Conservation (phyloP, 2,113 vertebrate genomes). For the Cyanoderma ruficeps region DNA sequence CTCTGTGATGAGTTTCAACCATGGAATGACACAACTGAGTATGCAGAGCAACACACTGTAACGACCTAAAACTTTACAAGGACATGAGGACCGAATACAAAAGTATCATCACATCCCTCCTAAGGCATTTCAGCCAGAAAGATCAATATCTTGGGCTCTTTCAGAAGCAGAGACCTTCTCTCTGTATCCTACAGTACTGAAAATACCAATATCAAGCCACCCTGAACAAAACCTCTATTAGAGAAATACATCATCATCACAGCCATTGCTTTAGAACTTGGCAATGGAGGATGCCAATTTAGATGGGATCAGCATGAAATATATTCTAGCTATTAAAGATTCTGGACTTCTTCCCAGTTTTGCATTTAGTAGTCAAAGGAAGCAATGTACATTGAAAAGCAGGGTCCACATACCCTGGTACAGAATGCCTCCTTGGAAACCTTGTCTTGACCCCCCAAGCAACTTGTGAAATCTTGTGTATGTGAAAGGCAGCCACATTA, state of each 20-base stretch:
- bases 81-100: not conserved
- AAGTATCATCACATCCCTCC: not conserved
- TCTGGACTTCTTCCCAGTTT: constrained; percentile 31
- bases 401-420: not conserved
- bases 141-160: not conserved
- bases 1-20: not conserved
- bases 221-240: constrained; percentile 10
- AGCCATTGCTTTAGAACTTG: not conserved
- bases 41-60: not conserved
- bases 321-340: constrained; percentile 15
- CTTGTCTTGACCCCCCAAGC: not conserved
- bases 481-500: not conserved
- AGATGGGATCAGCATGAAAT: constrained; percentile 25
- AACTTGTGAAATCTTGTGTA: not conserved
- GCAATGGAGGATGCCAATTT: not conserved
- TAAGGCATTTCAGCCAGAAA: not conserved
- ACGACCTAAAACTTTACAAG: not conserved
- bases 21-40: not conserved
- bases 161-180: not conserved
- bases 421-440: not conserved
- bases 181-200: not conserved
- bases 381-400: not conserved
- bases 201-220: not conserved
- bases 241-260: not conserved
- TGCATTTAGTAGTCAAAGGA: constrained; percentile 6